Conservation (phyloP, 64 coral and sea anemone species). For the Trachythela sp. region DNA sequence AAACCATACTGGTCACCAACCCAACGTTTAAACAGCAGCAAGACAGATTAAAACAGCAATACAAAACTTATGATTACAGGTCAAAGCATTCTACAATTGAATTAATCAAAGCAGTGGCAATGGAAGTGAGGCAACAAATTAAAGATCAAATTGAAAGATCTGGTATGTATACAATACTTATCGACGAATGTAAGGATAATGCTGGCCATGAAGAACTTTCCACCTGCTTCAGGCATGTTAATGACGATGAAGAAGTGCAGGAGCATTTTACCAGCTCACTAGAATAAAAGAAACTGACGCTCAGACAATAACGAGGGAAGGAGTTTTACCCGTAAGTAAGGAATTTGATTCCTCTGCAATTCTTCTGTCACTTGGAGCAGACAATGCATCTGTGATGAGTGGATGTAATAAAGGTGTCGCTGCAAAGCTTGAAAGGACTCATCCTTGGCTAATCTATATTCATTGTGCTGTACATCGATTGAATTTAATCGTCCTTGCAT, state of each 20-base stretch:
- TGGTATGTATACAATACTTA: constrained; percentile 22
- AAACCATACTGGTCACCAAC: neutral
- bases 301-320: constrained; percentile 2
- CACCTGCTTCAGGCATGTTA: neutral
- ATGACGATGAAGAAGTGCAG: neutral
- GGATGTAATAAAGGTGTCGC: constrained; percentile 18
- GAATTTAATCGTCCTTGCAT: constrained; percentile 18
- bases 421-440: neutral
- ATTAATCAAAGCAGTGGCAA: neutral
- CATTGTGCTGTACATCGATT: constrained; percentile 12
- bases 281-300: constrained; percentile 16
- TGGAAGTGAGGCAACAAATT: neutral
- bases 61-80: neutral
- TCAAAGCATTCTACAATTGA: neutral
- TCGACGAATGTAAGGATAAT: constrained; percentile 26
- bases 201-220: neutral
- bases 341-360: neutral
- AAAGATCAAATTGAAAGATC: neutral
- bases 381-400: constrained; percentile 10
- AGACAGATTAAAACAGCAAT: neutral
- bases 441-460: constrained; percentile 1
- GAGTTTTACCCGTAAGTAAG: neutral
- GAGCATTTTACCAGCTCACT: neutral
- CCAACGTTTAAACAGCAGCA: constrained; percentile 6
- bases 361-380: constrained; percentile 1